These are phyloP conservation scores for Tortrix viridana DNA, from an alignment of 2,888 invertebrate genomes.

Conservation along the genomic window DNA sequence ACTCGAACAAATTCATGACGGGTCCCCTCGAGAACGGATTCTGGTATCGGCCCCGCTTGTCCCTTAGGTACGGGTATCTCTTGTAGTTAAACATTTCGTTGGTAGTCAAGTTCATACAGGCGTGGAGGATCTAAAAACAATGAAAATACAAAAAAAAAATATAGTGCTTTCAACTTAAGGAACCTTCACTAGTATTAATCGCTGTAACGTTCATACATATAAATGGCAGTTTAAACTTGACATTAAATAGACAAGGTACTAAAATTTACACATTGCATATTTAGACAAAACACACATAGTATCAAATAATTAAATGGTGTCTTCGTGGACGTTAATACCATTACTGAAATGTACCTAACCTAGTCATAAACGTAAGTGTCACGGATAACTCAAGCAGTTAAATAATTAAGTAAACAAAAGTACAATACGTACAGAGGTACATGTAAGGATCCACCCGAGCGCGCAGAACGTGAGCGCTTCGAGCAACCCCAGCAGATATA, in stretches of 20 bases:
- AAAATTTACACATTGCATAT: no score
- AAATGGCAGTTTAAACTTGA: no score
- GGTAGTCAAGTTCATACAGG: constrained; percentile 96
- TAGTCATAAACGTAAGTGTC: no score
- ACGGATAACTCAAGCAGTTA: neutral
- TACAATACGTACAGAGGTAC: constrained; percentile 89
- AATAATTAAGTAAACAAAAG: constrained; percentile 12
- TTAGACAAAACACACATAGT: no score
- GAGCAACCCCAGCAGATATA: constrained; percentile 92
- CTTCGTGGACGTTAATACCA: no score
- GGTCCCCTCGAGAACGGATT: constrained; percentile 97
- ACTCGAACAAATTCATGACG: constrained; percentile 93
- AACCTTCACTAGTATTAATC: no score
- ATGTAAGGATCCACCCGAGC: constrained; percentile 93
- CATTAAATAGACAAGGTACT: no score
- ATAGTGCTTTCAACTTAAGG: no score
- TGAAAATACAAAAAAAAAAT: constrained; percentile 20
- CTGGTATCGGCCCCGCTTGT: constrained; percentile 93
- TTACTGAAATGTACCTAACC: no score
- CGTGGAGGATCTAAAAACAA: constrained; percentile 90
- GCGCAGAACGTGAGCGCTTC: constrained; percentile 94
- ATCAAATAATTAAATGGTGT: no score
- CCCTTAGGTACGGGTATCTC: constrained; percentile 94
- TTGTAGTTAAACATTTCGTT: constrained; percentile 98
- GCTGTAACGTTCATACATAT: no score